Base-by-base conservation (phyloP, 2,888 invertebrate species). In the Mesorhabditis sp. region DNA sequence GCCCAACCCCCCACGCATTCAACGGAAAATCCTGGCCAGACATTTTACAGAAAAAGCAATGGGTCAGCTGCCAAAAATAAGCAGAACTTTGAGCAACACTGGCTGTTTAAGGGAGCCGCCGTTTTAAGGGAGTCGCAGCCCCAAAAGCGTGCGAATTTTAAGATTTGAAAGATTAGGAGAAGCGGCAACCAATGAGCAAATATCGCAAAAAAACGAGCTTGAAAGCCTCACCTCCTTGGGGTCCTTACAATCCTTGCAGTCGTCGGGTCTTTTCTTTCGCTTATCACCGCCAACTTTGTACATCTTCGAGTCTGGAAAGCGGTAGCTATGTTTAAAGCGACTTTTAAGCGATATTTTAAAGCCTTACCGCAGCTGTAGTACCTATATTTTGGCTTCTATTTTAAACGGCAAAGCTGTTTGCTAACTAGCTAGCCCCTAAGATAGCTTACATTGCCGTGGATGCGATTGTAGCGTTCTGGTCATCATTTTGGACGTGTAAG, bases 201-300 rank as follows among this genome's bases (percentile, higher is more conserved):
- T 50, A 50, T 10, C 58, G 7, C 58, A 13, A n/a, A 10, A 13
- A 50, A 50, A 50, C n/a, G 58, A 50, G 58, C 58, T 50, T 50
- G n/a, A 50, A 50, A 50, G 58, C 58, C n/a, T 50, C 10, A 13
- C 58, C n/a, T 50, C 58, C 58, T 50, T 50, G 58, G 10, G n/a
- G n/a, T 50, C n/a, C 10, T 50, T 50, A n/a, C 58, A 50, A 50
- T 50, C 58, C n/a, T 50, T 50, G 58, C 58, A 50, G 10, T 50
- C 58, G 7, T 50, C n/a, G n/a, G 7, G 58, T n/a, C 58, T 10
- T n/a, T 50, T 50, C n/a, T 50, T 50, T n/a, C 58, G 10, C n/a
- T 50, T 50, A 13, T 50, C 58, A 50, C 58, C 58, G n/a, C 58
- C 58, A n/a, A 50, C 58, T 50, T 50, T 50, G 58, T 50, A 50